phyloP scores from a whole-genome alignment of 2,888 invertebrate species.

The Pyrrhosoma nymphula region DNA sequence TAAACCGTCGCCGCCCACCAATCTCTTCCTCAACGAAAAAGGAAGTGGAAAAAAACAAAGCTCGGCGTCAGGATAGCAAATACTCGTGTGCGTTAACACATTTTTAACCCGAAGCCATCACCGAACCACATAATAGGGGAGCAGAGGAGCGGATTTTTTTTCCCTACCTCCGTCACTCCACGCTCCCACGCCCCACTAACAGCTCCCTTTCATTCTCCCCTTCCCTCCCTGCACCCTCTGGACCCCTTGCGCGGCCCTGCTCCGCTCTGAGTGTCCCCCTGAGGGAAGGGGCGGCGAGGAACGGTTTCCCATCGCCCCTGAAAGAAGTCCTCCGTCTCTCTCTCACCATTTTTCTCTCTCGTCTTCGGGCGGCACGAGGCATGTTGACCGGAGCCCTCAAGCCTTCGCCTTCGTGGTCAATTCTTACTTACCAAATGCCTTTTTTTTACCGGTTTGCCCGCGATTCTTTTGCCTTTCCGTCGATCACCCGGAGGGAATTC shows the following conservation, averaged over 20 bases:
- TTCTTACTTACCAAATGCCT: background rate
- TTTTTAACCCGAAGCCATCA: slow-evolving; percentile 61
- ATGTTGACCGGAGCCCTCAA: slow-evolving; percentile 15
- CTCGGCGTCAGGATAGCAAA: background rate
- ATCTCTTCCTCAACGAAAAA: background rate
- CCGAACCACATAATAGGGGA: background rate
- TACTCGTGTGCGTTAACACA: slow-evolving; percentile 48
- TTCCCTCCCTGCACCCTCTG: background rate
- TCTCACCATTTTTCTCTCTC: background rate
- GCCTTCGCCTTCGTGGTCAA: background rate
- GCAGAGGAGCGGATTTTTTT: background rate
- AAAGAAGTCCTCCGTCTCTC: background rate
- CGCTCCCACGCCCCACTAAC: background rate
- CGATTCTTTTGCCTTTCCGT: background rate
- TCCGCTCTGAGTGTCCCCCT: background rate
- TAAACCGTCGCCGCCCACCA: background rate
- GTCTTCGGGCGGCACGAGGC: background rate
- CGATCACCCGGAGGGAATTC: too few species aligned
- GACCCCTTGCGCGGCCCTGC: background rate
- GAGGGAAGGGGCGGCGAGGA: too few species aligned
- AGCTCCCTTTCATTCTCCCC: background rate
- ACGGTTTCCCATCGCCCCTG: background rate
- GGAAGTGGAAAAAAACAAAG: background rate
- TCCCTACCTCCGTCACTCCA: background rate
- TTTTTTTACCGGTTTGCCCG: background rate